Conservation (phyloP, 2,797 vertebrate species). For the Amblyraja radiata region DNA sequence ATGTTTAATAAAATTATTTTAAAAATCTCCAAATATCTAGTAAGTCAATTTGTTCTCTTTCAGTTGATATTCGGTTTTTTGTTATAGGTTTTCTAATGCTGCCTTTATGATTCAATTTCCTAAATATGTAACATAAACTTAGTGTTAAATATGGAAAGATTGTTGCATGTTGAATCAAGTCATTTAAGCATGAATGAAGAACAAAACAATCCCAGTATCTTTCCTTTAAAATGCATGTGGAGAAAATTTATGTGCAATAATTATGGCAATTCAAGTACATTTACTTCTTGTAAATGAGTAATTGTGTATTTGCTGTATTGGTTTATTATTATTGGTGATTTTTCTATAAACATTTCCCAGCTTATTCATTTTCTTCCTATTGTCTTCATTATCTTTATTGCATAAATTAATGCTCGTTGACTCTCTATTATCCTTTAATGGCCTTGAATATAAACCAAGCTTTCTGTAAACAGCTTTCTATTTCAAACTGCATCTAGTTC, state of each 20-base stretch:
- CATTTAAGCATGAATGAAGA: neutral
- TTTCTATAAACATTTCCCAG: constrained; percentile 46
- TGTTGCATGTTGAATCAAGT: neutral
- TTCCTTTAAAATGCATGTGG: neutral
- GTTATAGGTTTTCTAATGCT: constrained; percentile 32
- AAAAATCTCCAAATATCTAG: neutral
- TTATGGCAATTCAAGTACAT: neutral
- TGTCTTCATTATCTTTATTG: neutral
- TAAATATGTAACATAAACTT: neutral
- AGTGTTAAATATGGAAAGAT: neutral
- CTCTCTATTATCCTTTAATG: neutral
- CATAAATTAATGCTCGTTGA: neutral
- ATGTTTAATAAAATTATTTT: neutral
- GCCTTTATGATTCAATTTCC: constrained; percentile 37
- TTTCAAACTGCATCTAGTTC: neutral
- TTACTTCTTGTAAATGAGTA: constrained; percentile 57
- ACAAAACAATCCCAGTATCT: neutral
- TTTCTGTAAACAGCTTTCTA: neutral
- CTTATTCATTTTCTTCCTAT: constrained; percentile 3
- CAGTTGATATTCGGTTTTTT: neutral
- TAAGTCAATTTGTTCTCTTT: neutral
- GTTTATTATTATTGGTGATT: constrained; percentile 46
- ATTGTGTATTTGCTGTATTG: constrained; percentile 49
- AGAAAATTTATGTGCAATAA: neutral
- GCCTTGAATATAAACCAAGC: neutral